A percentile compares a stretch with the other conserved stretches of the same genome.
Evolutionary conservation across 1,140 invertebrate genomes (phyloP).

Genomic region (Nilaparvata lugens): DNA sequence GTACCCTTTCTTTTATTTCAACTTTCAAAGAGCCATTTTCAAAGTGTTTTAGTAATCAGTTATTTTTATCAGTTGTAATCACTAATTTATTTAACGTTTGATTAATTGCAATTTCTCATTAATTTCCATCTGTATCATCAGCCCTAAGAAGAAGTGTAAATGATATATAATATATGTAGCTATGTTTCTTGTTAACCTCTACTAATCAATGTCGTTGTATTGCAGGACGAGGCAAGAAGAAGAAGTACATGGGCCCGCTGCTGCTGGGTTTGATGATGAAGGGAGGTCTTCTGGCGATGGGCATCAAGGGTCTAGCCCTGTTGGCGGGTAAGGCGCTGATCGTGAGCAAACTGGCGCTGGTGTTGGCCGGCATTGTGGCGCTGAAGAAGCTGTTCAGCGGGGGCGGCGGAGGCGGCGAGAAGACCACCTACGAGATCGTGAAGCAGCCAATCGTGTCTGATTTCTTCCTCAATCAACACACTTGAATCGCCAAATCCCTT

Average conservation of each 20-base stretch:
- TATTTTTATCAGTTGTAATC: no score
- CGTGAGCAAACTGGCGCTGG: constrained; percentile 62
- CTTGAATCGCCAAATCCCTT: no score
- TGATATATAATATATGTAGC: no score
- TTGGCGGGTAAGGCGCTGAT: constrained; percentile 62
- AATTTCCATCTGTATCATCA: no score
- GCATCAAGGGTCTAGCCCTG: constrained; percentile 61
- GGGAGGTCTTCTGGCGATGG: constrained; percentile 57
- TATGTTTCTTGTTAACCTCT: background rate
- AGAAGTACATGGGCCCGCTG: constrained; percentile 44
- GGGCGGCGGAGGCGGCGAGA: constrained; percentile 50
- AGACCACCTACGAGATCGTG: constrained; percentile 74
- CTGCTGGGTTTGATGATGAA: constrained; percentile 54
- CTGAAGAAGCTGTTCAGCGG: constrained; percentile 59
- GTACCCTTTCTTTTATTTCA: no score
- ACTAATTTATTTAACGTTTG: no score
- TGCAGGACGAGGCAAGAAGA: constrained; percentile 36
- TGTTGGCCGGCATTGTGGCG: constrained; percentile 62
- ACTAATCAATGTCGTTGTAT: background rate
- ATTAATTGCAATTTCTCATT: no score
- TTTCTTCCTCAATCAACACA: no score
- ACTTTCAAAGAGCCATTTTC: no score
- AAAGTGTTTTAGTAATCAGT: no score
- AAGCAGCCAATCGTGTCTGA: constrained; percentile 67
- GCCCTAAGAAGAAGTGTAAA: no score